phyloP scores from a whole-genome alignment of 2,888 invertebrate species.

The Lycia hirtaria region DNA sequence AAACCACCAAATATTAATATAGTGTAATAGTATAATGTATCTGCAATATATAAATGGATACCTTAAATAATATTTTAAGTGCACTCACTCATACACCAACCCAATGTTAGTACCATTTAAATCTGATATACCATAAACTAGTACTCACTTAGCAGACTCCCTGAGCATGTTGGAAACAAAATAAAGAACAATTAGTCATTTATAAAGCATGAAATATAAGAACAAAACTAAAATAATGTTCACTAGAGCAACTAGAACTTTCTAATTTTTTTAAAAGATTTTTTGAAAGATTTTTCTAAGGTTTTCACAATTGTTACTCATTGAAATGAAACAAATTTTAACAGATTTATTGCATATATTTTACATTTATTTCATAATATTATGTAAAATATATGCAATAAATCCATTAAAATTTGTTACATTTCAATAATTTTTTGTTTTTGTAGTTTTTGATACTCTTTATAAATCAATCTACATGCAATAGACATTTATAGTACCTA shows the following conservation, averaged over 20 bases:
- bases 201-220: slow-evolving; percentile 33
- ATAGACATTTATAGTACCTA: background rate
- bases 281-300: no score
- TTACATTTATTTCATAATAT: no score
- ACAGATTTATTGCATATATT: no score
- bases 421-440: no score
- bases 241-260: no score
- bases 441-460: no score
- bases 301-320: no score
- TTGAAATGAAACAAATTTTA: no score
- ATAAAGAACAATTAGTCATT: slow-evolving; percentile 58
- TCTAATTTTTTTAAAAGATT: no score
- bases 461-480: background rate
- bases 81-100: slow-evolving; percentile 24
- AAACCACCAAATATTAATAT: no score
- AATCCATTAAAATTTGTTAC: no score
- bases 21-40: no score
- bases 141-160: slow-evolving; percentile 86
- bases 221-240: background rate
- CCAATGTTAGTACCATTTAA: slow-evolving; percentile 34
- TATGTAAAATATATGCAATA: background rate
- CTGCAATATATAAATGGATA: background rate
- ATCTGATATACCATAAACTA: slow-evolving; percentile 31
- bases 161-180: slow-evolving; percentile 82
- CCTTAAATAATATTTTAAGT: background rate